Base-by-base conservation (phyloP, 2,113 vertebrate species). In the Emydura subglobosa region DNA sequence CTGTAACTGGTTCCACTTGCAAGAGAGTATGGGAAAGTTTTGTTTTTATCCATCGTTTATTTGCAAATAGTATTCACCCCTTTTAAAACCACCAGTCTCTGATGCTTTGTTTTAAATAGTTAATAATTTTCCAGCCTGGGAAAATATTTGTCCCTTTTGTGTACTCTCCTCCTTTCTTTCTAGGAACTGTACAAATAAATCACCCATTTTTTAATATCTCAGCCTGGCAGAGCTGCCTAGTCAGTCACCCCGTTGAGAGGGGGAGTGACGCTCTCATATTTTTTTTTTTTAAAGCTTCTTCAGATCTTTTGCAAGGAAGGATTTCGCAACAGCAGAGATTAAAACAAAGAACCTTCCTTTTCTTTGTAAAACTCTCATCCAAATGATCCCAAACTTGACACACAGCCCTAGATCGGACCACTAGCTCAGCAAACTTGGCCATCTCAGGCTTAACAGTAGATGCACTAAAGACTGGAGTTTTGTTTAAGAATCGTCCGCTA, bases 141-240 rank as follows among this genome's bases (percentile, higher is more conserved):
- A 47, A 17, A n/a, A 16, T 21, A 50, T 10, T 84, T 31, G 72
- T 24, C 31, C 17, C 22, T 3, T 22, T 57, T 25, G 2, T 8
- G 2, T 39, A 7, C 10, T 4, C 10, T 22, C 34, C 8, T 53
- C 50, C 22, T 6, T 22, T 87, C 90, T 89, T 91, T 94, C 89
- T 90, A 96, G 81, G 92, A 95, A 96, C 49, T 12, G 25, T 0
- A 5, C 9, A 19, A 44, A n/a, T 17, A 82, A 86, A 87, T 1
- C 0, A 7, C 4, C 4, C 50, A 8, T 34, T 78, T 65, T 53
- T 79, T 42, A 42, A 6, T 7, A 61, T 19, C 42, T n/a, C 79
- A 89, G 29, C 53, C 59, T 2, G 7, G 24, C 68, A 82, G 76
- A 49, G n/a, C n/a, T 91, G 42, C 51, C 25, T n/a, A 61, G 11